Percentiles rank a stretch among this genome's conserved stretches.
phyloP scores from a whole-genome alignment of 2,113 vertebrate species.

The Xiphias gladius region DNA sequence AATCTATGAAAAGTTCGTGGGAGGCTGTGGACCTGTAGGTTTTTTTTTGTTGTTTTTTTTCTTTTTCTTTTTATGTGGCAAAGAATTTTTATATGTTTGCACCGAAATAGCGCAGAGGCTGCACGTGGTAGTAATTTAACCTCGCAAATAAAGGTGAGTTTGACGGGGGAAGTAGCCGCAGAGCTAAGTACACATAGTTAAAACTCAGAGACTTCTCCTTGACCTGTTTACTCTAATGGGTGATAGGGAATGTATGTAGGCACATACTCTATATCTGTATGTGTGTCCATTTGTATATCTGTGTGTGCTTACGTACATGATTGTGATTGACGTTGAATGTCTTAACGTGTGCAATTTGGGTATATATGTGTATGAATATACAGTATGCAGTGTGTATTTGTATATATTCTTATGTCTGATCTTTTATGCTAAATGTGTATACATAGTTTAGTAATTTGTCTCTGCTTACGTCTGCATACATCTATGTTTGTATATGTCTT shows the following conservation, averaged over 20 bases:
- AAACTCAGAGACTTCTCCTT: conserved; percentile 41
- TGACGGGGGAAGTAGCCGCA: conserved; percentile 22
- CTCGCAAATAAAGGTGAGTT: conserved; percentile 76
- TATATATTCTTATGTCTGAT: conserved; percentile 2
- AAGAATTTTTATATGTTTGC: conserved; percentile 77
- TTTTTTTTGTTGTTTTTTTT: conserved; percentile 63
- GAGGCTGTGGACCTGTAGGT: conserved; percentile 62
- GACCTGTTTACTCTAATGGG: conserved; percentile 38
- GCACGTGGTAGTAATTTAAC: conserved; percentile 82
- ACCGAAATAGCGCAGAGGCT: conserved; percentile 74
- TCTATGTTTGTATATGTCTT: conserved; percentile 57
- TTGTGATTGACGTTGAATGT: conserved; percentile 5
- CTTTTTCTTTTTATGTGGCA: conserved; percentile 55
- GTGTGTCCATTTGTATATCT: conserved; percentile 2
- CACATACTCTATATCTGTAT: conserved; percentile 8
- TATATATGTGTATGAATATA: conserved; percentile 12
- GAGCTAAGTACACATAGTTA: conserved; percentile 48
- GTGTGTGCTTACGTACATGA: not conserved
- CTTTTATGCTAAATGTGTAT: conserved; percentile 40
- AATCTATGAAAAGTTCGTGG: conserved; percentile 61
- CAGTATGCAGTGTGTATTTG: not conserved
- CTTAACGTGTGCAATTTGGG: conserved; percentile 1
- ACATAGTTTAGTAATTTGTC: conserved; percentile 48
- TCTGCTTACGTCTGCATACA: conserved; percentile 38
- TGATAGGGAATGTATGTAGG: conserved; percentile 9